These are phyloP conservation scores for Rhynchomys soricoides DNA, from an alignment of 2,113 vertebrate genomes.

Conservation along the genomic window DNA sequence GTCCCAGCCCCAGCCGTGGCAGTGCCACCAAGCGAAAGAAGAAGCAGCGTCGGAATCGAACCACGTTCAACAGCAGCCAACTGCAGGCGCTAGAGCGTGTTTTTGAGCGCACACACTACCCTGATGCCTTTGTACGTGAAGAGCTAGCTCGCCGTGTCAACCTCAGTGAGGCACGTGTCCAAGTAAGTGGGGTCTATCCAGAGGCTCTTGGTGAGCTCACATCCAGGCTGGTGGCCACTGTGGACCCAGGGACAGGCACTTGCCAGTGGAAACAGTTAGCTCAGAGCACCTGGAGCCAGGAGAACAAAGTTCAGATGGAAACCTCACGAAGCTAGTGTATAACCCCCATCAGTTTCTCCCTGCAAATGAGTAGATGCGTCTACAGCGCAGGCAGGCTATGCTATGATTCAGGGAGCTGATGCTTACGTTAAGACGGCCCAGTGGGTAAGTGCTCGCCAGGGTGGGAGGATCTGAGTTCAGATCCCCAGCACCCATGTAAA, in stretches of 20 bases:
- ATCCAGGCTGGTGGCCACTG: neutral
- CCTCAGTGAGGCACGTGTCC: slow-evolving; percentile 91
- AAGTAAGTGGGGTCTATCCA: slow-evolving; percentile 81
- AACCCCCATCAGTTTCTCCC: neutral
- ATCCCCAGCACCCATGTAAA: neutral
- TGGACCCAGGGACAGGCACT: fast-evolving
- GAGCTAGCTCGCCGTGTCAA: slow-evolving; percentile 89
- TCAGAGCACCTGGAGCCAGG: neutral
- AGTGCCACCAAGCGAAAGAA: slow-evolving; percentile 86
- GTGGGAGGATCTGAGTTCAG: neutral
- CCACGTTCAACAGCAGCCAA: slow-evolving; percentile 92
- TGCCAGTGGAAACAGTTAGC: neutral
- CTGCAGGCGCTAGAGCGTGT: slow-evolving; percentile 90
- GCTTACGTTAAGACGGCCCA: neutral
- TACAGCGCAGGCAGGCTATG: neutral
- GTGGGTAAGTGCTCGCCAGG: neutral
- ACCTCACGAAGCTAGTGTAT: neutral
- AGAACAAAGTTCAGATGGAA: neutral
- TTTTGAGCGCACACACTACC: slow-evolving; percentile 91
- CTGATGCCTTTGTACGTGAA: slow-evolving; percentile 89
- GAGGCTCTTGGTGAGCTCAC: neutral
- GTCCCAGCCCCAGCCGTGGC: slow-evolving; percentile 80
- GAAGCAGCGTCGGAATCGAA: slow-evolving; percentile 90
- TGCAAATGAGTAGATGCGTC: neutral
- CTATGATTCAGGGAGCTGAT: neutral